A percentile compares a stretch with the other conserved stretches of the same genome.
Conservation (phyloP, 1,140 invertebrate genomes). For the Zaprionus inermis region DNA sequence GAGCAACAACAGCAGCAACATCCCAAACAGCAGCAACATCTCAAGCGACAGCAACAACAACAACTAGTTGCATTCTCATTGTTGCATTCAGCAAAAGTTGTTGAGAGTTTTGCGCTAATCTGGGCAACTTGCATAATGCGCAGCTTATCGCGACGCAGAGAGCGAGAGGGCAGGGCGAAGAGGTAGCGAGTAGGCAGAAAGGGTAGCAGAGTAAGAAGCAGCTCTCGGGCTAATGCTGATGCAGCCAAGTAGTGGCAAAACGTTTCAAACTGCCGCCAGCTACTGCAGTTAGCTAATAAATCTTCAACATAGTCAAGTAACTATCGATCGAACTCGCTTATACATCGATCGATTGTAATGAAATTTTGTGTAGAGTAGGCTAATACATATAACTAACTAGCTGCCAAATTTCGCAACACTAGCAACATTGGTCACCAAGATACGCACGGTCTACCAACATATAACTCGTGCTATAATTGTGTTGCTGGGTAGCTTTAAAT, state of each 20-base stretch:
- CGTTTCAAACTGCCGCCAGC: no score
- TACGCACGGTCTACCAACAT: not conserved
- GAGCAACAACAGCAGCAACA: not conserved
- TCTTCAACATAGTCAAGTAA: not conserved
- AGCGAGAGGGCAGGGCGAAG: not conserved
- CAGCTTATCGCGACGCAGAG: conserved; percentile 5
- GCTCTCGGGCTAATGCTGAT: not conserved
- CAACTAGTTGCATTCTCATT: conserved; percentile 27
- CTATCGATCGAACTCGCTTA: not conserved
- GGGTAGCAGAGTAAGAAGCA: not conserved
- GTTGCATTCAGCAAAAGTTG: conserved; percentile 12
- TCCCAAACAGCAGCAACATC: not conserved
- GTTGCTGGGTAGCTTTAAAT: not conserved
- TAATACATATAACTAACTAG: not conserved
- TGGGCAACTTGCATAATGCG: conserved; percentile 22
- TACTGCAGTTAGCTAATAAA: not conserved
- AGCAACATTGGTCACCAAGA: not conserved
- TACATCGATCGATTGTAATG: not conserved
- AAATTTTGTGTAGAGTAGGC: not conserved
- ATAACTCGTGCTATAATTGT: rapidly evolving
- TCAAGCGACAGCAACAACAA: not conserved
- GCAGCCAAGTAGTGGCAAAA: not conserved
- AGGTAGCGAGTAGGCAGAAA: not conserved
- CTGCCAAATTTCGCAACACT: not conserved
- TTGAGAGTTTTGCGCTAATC: conserved; percentile 24